A percentile compares a stretch with the other conserved stretches of the same genome.
Conservation (phyloP, 2,888 invertebrate genomes). For the Nomada ruficornis region DNA sequence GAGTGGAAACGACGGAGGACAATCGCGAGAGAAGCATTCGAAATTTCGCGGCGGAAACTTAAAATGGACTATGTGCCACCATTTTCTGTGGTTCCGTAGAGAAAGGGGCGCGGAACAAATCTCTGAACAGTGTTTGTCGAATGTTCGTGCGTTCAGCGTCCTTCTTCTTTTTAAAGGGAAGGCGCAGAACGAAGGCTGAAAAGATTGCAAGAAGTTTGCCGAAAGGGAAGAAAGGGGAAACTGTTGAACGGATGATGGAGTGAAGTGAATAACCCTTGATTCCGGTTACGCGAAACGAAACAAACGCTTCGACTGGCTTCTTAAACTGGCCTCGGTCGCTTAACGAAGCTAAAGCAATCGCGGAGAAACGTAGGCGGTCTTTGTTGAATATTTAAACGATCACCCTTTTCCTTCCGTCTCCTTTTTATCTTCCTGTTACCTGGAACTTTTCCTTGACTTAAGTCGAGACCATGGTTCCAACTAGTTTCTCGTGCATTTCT, state of each 20-base stretch:
- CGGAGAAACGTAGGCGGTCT: conserved; percentile 35
- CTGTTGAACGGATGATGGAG: background rate
- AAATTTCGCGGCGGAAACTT: conserved; percentile 54
- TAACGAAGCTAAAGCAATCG: conserved; percentile 49
- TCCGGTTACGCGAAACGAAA: conserved; percentile 21
- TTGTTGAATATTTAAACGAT: conserved; percentile 56
- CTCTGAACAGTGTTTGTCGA: conserved; percentile 7
- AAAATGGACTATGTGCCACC: conserved; percentile 36
- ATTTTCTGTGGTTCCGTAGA: conserved; percentile 10
- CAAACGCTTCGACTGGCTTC: background rate
- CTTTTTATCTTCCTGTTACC: background rate
- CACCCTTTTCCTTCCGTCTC: background rate
- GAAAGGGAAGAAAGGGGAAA: background rate
- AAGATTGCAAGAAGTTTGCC: background rate
- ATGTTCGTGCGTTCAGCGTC: background rate
- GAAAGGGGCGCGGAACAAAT: background rate
- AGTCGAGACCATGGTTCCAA: conserved; percentile 25
- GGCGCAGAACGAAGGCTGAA: too few species aligned
- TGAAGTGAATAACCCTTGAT: conserved; percentile 18
- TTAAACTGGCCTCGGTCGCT: background rate
- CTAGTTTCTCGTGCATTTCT: conserved; percentile 45
- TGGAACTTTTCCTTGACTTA: conserved; percentile 26
- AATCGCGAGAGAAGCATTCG: conserved; percentile 36
- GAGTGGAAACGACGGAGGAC: conserved; percentile 23
- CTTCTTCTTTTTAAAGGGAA: background rate